A percentile compares a stretch with the other conserved stretches of the same genome.
Evolutionary conservation across 1,140 invertebrate species (phyloP).

Genomic region (Conopomorpha cramerella): DNA sequence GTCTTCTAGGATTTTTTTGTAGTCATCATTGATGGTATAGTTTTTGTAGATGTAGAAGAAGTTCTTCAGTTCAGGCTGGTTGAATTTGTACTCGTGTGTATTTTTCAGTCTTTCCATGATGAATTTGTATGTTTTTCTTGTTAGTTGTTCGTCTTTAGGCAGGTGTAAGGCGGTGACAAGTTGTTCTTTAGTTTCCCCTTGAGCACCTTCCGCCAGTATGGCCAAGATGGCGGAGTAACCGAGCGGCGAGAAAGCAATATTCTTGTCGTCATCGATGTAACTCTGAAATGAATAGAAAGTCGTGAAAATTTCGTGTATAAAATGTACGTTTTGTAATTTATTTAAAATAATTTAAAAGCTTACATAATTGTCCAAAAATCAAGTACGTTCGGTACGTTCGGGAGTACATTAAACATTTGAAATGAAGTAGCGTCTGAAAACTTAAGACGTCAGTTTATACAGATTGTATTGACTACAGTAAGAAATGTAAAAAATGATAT

Average conservation of each 20-base stretch:
- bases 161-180: slow-evolving; percentile 60
- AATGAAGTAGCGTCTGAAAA: too few relatives aligned
- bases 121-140: slow-evolving; percentile 48
- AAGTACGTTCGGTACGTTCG: too few relatives aligned
- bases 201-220: slow-evolving; percentile 64
- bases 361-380: too few relatives aligned
- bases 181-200: slow-evolving; percentile 62
- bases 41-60: slow-evolving; percentile 71
- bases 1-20: slow-evolving; percentile 60
- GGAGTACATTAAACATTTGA: too few relatives aligned
- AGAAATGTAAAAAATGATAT: too few relatives aligned
- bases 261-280: slow-evolving; percentile 61
- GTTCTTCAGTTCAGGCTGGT: slow-evolving; percentile 65
- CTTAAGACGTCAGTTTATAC: too few relatives aligned
- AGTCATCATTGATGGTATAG: slow-evolving; percentile 63
- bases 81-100: slow-evolving; percentile 56
- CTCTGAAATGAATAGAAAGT: too few relatives aligned
- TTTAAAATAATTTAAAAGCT: too few relatives aligned
- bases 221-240: slow-evolving; percentile 65
- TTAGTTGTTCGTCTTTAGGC: slow-evolving; percentile 51
- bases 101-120: slow-evolving; percentile 59
- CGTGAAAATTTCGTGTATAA: too few relatives aligned
- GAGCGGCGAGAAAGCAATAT: slow-evolving; percentile 67
- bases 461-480: too few relatives aligned
- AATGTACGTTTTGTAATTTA: too few relatives aligned